A percentile compares a stretch with the other conserved stretches of the same genome.
Conservation (phyloP, 2,113 vertebrate genomes). For the Pteruthius melanotis region DNA sequence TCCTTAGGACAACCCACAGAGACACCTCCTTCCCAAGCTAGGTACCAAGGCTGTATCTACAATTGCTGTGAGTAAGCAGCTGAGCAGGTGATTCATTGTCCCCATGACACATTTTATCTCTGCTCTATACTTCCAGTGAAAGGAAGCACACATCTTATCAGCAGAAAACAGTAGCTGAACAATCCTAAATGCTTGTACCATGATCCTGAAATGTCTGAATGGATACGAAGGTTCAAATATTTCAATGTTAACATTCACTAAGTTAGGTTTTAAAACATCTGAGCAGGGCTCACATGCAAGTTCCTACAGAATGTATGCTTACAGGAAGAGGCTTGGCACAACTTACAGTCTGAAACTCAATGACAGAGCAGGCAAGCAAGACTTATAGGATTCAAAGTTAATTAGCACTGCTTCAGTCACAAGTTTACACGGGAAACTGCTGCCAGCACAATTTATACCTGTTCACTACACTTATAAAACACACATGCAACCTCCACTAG, state of each 20-base stretch:
- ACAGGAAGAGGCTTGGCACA: background rate
- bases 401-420: background rate
- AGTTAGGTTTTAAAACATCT: background rate
- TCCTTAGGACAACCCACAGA: background rate
- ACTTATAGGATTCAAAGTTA: background rate
- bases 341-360: background rate
- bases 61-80: background rate
- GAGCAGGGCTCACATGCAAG: background rate
- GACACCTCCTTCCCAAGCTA: background rate
- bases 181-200: background rate
- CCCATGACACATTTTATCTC: background rate
- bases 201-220: background rate
- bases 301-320: background rate
- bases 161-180: background rate
- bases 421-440: background rate
- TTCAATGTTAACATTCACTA: background rate
- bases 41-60: background rate
- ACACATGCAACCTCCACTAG: background rate
- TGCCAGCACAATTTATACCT: background rate
- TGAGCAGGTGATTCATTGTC: background rate
- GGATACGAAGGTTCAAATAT: background rate
- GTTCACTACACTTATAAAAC: background rate
- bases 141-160: background rate
- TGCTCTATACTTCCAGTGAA: background rate
- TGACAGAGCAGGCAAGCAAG: background rate